A percentile compares a stretch with the other conserved stretches of the same genome.
These are phyloP conservation scores for Caranx ignobilis DNA, from an alignment of 2,113 vertebrate genomes.

Conservation along the genomic window DNA sequence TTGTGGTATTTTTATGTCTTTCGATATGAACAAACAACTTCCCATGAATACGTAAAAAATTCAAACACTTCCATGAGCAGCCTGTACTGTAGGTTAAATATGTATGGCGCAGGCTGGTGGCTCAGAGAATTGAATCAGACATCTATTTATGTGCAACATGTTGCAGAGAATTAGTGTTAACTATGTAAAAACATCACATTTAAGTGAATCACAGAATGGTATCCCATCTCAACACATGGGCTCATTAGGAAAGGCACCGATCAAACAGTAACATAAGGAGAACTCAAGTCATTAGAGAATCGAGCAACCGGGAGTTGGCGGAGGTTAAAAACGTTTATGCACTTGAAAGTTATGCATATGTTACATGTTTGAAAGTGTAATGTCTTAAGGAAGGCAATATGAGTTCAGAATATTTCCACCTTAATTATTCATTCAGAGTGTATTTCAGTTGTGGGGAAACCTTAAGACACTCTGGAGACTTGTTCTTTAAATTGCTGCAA, in stretches of 20 bases:
- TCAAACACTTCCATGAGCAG: neutral
- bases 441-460: slow-evolving; percentile 70
- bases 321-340: slow-evolving; percentile 51
- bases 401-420: slow-evolving; percentile 60
- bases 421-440: slow-evolving; percentile 75
- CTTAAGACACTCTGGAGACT: slow-evolving; percentile 73
- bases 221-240: slow-evolving; percentile 8
- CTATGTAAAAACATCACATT: slow-evolving; percentile 3
- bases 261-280: slow-evolving; percentile 49
- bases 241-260: slow-evolving; percentile 30
- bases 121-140: slow-evolving; percentile 1
- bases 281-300: slow-evolving; percentile 22
- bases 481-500: slow-evolving; percentile 74
- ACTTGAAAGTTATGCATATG: slow-evolving; percentile 38
- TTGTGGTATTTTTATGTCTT: too few relatives aligned
- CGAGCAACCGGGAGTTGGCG: slow-evolving; percentile 27
- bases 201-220: slow-evolving; percentile 11
- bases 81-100: neutral
- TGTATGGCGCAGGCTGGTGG: neutral
- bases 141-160: slow-evolving; percentile 6
- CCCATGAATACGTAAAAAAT: neutral
- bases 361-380: slow-evolving; percentile 52
- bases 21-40: neutral
- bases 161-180: slow-evolving; percentile 14
- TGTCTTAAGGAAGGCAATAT: slow-evolving; percentile 55